Evolutionary conservation across 2,888 invertebrate species (phyloP), one percentile per base, ranked within the genome.

Genomic region (Acleris cristana): DNA sequence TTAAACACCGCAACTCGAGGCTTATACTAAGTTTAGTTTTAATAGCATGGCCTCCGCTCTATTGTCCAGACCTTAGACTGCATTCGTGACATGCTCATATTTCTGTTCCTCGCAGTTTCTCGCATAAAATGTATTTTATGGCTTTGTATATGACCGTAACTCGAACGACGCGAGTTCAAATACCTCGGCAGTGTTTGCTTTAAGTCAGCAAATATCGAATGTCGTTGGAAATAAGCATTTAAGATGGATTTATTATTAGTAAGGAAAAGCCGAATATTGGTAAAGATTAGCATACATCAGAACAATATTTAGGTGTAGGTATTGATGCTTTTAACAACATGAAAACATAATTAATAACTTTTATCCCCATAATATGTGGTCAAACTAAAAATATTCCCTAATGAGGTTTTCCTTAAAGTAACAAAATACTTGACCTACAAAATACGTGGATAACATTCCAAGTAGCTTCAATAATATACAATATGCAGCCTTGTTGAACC

Each of bases 41-140:
- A 48, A n/a, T 48, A 6, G 7, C 48, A 18, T 0, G 4, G 48
- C 2, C 48, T 18, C 40, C 12, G n/a, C 45, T n/a, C 48, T 56
- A 56, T 23, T 44, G 21, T 56, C 8, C 55, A 16, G n/a, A 48
- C 14, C 21, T 21, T 55, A 19, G 19, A 34, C 54, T 21, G 45
- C 19, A 57, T 57, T 56, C 49, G 51, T 61, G 65, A 66, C 61
- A 61, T 61, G 66, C 61, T 65, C 65, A 55, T 65, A 56, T 65
- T 65, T 65, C 65, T 65, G 45, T 45, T 16, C 18, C 12, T 58
- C 61, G 12, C 60, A 56, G 56, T 66, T 61, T 66, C 51, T 45
- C 56, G 30, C 66, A 62, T 66, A 66, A 66, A 48, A 61, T 61
- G 52, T 44, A 57, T 56, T 66, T 66, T 62, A 66, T 62, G 61